Conservation (phyloP, 2,797 vertebrate genomes). For the Neopelma chrysocephalum region DNA sequence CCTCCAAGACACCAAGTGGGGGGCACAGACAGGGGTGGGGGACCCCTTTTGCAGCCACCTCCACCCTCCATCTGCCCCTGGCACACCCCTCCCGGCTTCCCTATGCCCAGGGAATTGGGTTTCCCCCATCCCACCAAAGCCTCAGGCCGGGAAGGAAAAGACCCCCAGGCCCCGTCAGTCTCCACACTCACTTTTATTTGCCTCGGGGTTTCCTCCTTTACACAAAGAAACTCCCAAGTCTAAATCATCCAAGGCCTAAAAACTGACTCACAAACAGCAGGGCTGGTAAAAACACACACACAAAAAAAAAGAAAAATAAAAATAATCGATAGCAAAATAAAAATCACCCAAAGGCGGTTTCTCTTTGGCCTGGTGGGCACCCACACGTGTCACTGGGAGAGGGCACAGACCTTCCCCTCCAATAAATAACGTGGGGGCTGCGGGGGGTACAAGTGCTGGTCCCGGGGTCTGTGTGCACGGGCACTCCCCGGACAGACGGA, state of each 20-base stretch:
- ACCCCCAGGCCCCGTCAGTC: not conserved
- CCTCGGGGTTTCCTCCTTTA: not conserved
- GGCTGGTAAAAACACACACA: not conserved
- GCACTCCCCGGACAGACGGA: not conserved
- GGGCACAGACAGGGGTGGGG: not conserved
- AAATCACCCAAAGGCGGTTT: not conserved
- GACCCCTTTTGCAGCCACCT: fast-evolving
- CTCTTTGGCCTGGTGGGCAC: not conserved
- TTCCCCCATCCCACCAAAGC: not conserved
- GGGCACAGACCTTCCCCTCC: not conserved
- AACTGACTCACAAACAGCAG: not conserved
- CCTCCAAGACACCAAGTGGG: not conserved
- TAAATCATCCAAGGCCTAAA: slow-evolving; percentile 10
- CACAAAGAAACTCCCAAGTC: not conserved
- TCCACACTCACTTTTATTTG: not conserved
- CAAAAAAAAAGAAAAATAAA: no score
- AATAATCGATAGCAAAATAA: not conserved
- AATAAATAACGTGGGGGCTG: not conserved
- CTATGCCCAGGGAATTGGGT: not conserved
- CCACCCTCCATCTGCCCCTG: not conserved
- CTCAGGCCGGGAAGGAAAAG: not conserved
- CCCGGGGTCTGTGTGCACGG: fast-evolving
- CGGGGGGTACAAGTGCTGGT: not conserved
- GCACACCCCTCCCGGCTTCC: not conserved
- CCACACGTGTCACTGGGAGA: fast-evolving